These are phyloP conservation scores for Herpailurus yagouaroundi DNA, from an alignment of 2,113 vertebrate genomes.

Conservation along the genomic window DNA sequence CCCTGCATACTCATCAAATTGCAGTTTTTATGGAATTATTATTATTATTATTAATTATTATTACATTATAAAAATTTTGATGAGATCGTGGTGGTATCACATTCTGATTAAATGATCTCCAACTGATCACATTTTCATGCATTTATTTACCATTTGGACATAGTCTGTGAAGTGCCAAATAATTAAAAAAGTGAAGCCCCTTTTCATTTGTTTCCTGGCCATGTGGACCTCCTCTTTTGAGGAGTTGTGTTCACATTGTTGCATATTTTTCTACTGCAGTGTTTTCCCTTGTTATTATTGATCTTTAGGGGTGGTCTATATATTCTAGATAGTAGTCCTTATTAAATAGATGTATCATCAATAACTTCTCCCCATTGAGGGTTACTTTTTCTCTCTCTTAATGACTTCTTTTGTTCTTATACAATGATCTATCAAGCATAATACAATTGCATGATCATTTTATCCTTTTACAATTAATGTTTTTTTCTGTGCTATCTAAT, in stretches of 20 bases:
- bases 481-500: not conserved
- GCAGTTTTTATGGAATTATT: not conserved
- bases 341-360: not conserved
- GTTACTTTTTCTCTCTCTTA: not conserved
- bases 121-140: not conserved
- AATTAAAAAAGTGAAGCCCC: not conserved
- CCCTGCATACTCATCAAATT: not conserved
- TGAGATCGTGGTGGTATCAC: not conserved
- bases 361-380: not conserved
- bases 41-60: not conserved
- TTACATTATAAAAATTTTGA: not conserved
- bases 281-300: not conserved
- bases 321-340: not conserved
- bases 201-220: not conserved
- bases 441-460: not conserved
- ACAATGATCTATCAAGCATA: not conserved
- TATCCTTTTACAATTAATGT: not conserved
- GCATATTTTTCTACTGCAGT: not conserved
- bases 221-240: not conserved
- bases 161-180: not conserved
- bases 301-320: not conserved
- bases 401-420: not conserved
- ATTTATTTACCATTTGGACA: not conserved
- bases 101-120: not conserved
- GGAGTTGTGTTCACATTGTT: not conserved